These are phyloP conservation scores for Oceanites oceanicus DNA, from an alignment of 2,113 vertebrate species.

Conservation along the genomic window DNA sequence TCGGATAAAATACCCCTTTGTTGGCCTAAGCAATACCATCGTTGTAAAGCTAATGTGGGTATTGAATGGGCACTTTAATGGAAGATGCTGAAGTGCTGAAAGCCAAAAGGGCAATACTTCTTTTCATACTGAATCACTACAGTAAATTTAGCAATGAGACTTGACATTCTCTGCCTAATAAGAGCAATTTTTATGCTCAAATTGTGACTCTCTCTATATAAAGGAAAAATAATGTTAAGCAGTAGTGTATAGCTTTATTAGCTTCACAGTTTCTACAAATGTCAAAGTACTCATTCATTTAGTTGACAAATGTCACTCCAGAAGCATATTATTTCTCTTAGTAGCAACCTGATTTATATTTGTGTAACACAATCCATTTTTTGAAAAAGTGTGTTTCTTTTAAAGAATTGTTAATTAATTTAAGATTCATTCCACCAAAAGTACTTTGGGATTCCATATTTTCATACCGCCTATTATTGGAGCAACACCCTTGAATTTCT, in stretches of 20 bases:
- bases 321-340: background rate
- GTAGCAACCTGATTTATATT: background rate
- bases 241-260: background rate
- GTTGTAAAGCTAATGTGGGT: background rate
- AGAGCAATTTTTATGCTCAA: conserved; percentile 40
- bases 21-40: fast-evolving
- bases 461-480: background rate
- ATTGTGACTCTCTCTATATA: conserved; percentile 21
- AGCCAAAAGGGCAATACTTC: conserved; percentile 1
- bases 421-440: background rate
- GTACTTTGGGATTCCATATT: background rate
- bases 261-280: background rate
- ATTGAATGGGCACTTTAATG: background rate
- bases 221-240: conserved; percentile 5
- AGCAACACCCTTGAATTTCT: background rate
- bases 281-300: conserved; percentile 17
- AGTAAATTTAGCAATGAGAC: conserved; percentile 44
- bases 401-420: background rate
- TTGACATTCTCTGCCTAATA: conserved; percentile 50
- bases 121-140: conserved; percentile 15
- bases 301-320: conserved; percentile 37
- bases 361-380: background rate
- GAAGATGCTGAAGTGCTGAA: background rate
- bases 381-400: background rate
- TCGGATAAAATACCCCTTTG: fast-evolving